Evolutionary conservation across 2,888 invertebrate genomes (phyloP), one percentile per base, ranked within the genome.

Genomic region (Metellina segmentata): DNA sequence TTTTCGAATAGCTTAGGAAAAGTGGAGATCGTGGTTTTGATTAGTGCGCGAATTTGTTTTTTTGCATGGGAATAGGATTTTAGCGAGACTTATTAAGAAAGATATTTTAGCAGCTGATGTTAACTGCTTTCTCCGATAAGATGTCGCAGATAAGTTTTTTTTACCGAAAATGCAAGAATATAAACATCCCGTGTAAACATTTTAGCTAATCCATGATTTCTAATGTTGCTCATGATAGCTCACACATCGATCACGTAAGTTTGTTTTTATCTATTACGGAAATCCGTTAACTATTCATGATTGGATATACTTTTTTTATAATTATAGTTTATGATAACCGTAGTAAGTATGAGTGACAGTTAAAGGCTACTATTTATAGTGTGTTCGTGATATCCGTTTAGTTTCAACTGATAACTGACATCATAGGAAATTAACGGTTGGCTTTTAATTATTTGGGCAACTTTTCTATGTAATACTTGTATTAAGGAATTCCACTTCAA

Each of bases 91-190:
- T 61, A 6, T 61, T 61, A 5, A 48, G 48, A 77, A 34, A 19
- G 4, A 53, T 20, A 53, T 53, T 61, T 20, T 20, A 53, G 19
- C 52, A 19, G 19, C 83, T 19, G 74, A 53, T 85, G 74, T 34
- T 61, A 75, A 75, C 74, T 75, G 71, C 75, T 53, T 85, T 85
- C 75, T 85, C 85, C 34, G 16, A 53, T 8, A 19, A 52, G n/a
- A 19, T 51, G 16, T 51, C 51, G 48, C 51, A 51, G 52, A 49
- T 8, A 77, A 49, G 48, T 77, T 5, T 13, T 77, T n/a, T 16
- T 77, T 19, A 9, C 51, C 9, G 78, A 78, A 52, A 78, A 78
- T 78, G 52, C 49, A 78, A 61, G 61, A 6, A 61, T 34, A n/a
- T 61, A 61, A 61, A 61, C 61, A 61, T 61, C 61, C 61, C 61